phyloP scores from a whole-genome alignment of 2,888 invertebrate species.

The Biston betularia region DNA sequence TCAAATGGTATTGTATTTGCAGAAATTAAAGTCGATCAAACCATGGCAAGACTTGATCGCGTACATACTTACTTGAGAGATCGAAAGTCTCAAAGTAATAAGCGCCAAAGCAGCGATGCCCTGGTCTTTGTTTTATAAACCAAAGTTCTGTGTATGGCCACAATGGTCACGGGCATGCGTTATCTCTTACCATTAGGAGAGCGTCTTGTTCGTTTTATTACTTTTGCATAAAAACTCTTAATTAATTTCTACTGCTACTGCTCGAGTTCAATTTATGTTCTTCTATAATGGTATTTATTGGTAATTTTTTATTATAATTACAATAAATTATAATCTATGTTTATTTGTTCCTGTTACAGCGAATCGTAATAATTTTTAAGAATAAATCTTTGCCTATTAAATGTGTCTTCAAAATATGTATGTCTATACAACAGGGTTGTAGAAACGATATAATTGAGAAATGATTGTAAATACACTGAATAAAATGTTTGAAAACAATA shows the following conservation, averaged over 20 bases:
- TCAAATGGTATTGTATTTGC: too few relatives aligned
- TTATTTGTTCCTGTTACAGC: slow-evolving; percentile 1
- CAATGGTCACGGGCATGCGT: neutral
- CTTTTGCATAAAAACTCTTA: neutral
- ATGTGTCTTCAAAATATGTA: slow-evolving; percentile 46
- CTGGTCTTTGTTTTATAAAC: too few relatives aligned
- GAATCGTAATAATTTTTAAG: neutral
- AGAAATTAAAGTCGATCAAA: too few relatives aligned
- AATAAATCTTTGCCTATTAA: slow-evolving; percentile 15
- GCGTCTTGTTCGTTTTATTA: too few relatives aligned
- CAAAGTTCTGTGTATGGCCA: neutral
- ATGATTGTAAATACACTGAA: slow-evolving; percentile 65
- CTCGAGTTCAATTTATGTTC: neutral
- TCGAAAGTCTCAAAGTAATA: too few relatives aligned
- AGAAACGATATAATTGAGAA: slow-evolving; percentile 52
- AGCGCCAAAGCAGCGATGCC: too few relatives aligned
- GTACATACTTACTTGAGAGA: too few relatives aligned
- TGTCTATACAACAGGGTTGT: slow-evolving; percentile 69
- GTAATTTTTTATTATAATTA: neutral
- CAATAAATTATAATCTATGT: neutral
- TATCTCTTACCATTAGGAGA: too few relatives aligned
- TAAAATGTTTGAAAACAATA: slow-evolving; percentile 65
- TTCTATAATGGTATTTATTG: neutral
- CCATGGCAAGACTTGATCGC: too few relatives aligned
- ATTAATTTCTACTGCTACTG: neutral